A percentile compares a stretch with the other conserved stretches of the same genome.
Evolutionary conservation across 2,797 vertebrate species (phyloP).

Genomic region (Gymnocypris eckloni): DNA sequence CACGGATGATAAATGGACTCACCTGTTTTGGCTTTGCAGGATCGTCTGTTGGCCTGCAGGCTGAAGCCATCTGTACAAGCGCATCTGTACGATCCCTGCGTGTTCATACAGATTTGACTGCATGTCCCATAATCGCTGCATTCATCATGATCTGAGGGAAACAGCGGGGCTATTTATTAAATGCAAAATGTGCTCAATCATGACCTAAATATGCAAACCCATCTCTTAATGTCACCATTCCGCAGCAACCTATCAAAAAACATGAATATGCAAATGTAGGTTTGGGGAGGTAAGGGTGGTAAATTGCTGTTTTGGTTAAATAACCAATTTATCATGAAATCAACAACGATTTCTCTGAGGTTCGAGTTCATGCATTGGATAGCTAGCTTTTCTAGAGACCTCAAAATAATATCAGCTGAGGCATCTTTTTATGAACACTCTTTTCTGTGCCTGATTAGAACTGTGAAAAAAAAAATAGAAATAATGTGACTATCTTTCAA

Average conservation of each 20-base stretch:
- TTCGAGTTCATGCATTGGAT: background rate
- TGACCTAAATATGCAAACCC: constrained; percentile 59
- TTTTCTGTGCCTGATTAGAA: background rate
- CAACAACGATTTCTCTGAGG: background rate
- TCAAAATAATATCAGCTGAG: background rate
- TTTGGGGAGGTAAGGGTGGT: constrained; percentile 3
- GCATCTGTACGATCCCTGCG: constrained; percentile 81
- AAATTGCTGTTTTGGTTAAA: constrained; percentile 4
- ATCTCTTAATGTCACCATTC: background rate
- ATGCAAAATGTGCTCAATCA: constrained; percentile 48
- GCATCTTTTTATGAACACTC: background rate
- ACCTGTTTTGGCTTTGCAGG: constrained; percentile 88
- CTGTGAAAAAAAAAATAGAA: no score
- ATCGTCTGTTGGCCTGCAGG: constrained; percentile 82
- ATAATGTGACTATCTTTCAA: background rate
- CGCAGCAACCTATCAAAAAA: background rate
- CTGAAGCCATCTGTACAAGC: constrained; percentile 85
- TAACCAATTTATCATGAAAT: constrained; percentile 19
- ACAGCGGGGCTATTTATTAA: constrained; percentile 51
- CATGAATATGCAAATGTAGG: constrained; percentile 41
- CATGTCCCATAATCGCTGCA: constrained; percentile 81
- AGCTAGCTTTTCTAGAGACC: background rate
- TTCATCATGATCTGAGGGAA: constrained; percentile 82
- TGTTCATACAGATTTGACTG: constrained; percentile 84
- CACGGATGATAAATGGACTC: constrained; percentile 64